Percentiles rank a stretch among this genome's conserved stretches.
phyloP scores from a whole-genome alignment of 2,797 vertebrate genomes.

The Austrolebias charrua region DNA sequence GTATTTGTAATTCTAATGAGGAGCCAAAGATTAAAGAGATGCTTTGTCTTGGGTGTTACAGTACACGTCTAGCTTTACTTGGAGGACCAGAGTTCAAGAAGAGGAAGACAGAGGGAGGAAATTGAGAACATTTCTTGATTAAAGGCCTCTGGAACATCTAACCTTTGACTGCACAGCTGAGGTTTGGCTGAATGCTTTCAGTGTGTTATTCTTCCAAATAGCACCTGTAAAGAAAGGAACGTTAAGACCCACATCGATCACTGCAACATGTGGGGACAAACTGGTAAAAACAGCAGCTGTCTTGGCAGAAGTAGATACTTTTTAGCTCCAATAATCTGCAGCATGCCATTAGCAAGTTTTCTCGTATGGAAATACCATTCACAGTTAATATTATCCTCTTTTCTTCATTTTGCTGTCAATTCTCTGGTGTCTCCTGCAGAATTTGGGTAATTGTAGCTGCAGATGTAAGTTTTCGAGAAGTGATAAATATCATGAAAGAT shows the following conservation, averaged over 20 bases:
- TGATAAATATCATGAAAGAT: not conserved
- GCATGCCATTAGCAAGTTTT: conserved; percentile 32
- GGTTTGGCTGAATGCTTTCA: conserved; percentile 44
- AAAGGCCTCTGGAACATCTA: conserved; percentile 79
- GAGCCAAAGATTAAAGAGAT: conserved; percentile 78
- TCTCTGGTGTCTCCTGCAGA: conserved; percentile 7
- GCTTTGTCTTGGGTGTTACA: conserved; percentile 74
- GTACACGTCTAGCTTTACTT: conserved; percentile 73
- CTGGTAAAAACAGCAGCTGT: conserved; percentile 48
- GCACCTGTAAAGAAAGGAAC: conserved; percentile 51
- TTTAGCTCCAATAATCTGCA: conserved; percentile 37
- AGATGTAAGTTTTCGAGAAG: not conserved
- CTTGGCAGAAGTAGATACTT: conserved; percentile 48
- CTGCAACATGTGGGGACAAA: conserved; percentile 60
- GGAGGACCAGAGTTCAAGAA: conserved; percentile 73
- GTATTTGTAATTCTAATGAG: conserved; percentile 84
- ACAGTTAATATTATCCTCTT: conserved; percentile 10
- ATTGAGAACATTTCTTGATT: conserved; percentile 82
- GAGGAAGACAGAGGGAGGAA: conserved; percentile 72
- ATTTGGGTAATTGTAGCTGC: not conserved
- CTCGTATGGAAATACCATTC: conserved; percentile 48
- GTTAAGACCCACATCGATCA: conserved; percentile 30
- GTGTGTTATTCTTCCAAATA: conserved; percentile 34
- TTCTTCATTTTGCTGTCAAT: conserved; percentile 1
- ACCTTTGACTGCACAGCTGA: conserved; percentile 76